Evolutionary conservation across 2,113 vertebrate genomes (phyloP).

Genomic region (Manacus vitellinus): DNA sequence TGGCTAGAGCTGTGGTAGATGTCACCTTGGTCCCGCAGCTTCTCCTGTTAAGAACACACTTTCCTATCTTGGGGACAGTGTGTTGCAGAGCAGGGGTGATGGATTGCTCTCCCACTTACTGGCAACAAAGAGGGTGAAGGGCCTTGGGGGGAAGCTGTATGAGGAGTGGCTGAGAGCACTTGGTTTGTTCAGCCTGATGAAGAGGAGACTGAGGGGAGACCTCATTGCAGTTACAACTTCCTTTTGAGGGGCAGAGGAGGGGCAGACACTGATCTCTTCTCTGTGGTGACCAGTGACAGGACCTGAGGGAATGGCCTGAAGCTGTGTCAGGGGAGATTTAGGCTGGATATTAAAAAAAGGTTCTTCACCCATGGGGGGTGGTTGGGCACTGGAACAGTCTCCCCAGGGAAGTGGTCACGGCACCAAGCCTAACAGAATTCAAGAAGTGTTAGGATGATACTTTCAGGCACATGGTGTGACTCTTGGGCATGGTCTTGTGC

Average conservation of each 20-base stretch:
- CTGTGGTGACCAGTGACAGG: background rate
- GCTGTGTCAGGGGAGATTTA: background rate
- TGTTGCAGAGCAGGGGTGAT: background rate
- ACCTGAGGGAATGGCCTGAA: background rate
- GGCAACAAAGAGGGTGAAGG: too few species aligned
- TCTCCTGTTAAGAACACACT: background rate
- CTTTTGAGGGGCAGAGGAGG: background rate
- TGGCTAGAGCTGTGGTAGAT: background rate
- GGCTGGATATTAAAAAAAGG: background rate
- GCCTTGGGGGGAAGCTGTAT: too few species aligned
- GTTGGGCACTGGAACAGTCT: background rate
- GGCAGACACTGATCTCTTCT: background rate
- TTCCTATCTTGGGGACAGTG: background rate
- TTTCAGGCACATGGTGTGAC: background rate
- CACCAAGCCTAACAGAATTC: background rate
- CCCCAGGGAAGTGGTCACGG: background rate
- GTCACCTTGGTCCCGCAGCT: background rate
- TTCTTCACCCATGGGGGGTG: background rate
- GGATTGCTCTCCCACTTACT: background rate
- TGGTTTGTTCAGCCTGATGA: background rate
- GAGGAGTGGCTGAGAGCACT: background rate
- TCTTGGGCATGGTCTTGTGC: background rate
- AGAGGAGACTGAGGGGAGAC: background rate
- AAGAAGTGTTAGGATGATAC: background rate
- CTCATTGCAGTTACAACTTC: background rate